Percentiles rank a stretch among this genome's conserved stretches.
Evolutionary conservation across 2,797 vertebrate species (phyloP).

Genomic region (Iguana delicatissima): DNA sequence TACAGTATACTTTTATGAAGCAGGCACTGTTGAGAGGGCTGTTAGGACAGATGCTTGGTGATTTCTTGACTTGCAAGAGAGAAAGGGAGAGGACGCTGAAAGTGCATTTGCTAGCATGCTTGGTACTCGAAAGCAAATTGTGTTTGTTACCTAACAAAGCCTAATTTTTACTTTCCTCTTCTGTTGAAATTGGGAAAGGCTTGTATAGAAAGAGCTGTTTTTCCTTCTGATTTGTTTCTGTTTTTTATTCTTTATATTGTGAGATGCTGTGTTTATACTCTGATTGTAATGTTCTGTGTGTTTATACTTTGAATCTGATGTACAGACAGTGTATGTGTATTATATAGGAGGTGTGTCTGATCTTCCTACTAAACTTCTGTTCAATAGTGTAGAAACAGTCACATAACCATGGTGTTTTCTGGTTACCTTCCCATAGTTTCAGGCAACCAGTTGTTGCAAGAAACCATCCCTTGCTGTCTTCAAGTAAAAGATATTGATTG

Average conservation of each 20-base stretch:
- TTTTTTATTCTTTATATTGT: slow-evolving; percentile 11
- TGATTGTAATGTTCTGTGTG: slow-evolving; percentile 13
- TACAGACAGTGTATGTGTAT: slow-evolving; percentile 50
- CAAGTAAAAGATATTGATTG: not conserved
- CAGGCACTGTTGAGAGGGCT: slow-evolving; percentile 43
- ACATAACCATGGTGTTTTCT: slow-evolving; percentile 48
- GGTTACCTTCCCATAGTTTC: slow-evolving; percentile 46
- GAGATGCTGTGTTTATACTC: not conserved
- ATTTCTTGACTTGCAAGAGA: not conserved
- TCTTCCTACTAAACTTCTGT: slow-evolving; percentile 48
- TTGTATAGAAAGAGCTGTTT: not conserved
- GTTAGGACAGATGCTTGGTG: slow-evolving; percentile 44
- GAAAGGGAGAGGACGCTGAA: rapidly evolving
- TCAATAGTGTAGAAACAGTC: slow-evolving; percentile 37
- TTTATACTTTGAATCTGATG: slow-evolving; percentile 61
- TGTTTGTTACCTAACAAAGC: slow-evolving; percentile 34
- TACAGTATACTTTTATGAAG: slow-evolving; percentile 78
- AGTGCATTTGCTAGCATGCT: slow-evolving; percentile 22
- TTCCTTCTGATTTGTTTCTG: slow-evolving; percentile 23
- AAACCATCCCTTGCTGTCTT: slow-evolving; percentile 18
- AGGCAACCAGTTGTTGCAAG: slow-evolving; percentile 40
- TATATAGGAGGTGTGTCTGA: slow-evolving; percentile 38
- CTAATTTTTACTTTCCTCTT: slow-evolving; percentile 51
- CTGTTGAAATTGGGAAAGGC: slow-evolving; percentile 33
- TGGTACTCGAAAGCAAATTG: slow-evolving; percentile 45